Evolutionary conservation across 2,888 invertebrate species (phyloP), one percentile per base, ranked within the genome.

Genomic region (Heliconius erato): DNA sequence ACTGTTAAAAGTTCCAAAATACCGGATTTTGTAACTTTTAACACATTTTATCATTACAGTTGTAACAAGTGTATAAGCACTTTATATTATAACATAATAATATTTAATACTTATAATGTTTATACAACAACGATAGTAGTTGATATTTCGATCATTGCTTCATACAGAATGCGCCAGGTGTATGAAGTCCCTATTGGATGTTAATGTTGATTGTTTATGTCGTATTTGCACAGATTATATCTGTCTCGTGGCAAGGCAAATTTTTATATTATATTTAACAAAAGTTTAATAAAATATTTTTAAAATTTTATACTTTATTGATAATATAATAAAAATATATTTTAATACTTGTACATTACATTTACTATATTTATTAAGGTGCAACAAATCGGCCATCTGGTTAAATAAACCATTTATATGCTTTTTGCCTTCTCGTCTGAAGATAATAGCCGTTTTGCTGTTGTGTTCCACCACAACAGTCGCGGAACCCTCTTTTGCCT

Each of bases 151-250:
- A 83, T 69, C 80, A 79, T 71, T 74, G 82, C 72, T 80, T 74
- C 82, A 71, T 76, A 79, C 74, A 79, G 59, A 80, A 82, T 74
- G 80, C 74, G 49, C 65, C 74, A 74, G 44, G 76, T 68, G 71
- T 76, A 23, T 65, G 74, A 49, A 78, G 19, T 65, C 49, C 72
- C 79, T 77, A 83, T 83, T 81, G 71, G 83, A 68, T 81, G 79
- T 65, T 79, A 49, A 79, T 83, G n/a, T 71, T 69, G 69, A 74
- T 69, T 67, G 44, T 65, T 44, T 23, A 26, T 67, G 16, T 28
- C 40, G 44, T 26, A 49, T 26, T 26, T 78, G 19, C 44, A 40
- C n/a, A 16, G 26, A 78, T 67, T 19, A 44, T 26, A 67, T 11
- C 49, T 65, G 19, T 76, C 35, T n/a, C n/a, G 35, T 59, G 11